Base-by-base conservation (phyloP, 2,797 vertebrate species). In the Bryconaethiops microstoma region DNA sequence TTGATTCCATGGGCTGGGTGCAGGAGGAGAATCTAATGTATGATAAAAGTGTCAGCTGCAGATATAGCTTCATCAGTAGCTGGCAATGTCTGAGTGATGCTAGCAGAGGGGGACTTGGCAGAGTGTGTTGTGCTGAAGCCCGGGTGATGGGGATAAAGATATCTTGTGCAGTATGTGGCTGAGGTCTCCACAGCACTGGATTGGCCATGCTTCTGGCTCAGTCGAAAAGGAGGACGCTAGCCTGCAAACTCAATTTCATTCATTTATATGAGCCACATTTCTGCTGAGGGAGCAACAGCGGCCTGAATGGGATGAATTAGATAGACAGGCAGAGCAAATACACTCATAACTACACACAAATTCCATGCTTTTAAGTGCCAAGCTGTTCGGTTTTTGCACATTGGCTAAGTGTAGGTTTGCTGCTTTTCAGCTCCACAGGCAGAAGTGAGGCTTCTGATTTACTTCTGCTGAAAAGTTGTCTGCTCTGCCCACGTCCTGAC, bases 31-130 rank as follows among this genome's bases (percentile, higher is more conserved):
- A 64, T 64, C 62, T 35, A 64, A 17, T 19, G 45, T 23, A 29
- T 72, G 35, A 72, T 55, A 35, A 72, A 69, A 69, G 42, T 69
- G 67, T 69, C 67, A 69, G 40, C 40, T 23, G n/a, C 40, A 45
- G 67, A 69, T 69, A 48, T 14, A 48, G 67, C 70, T 72, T 55
- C 16, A 72, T 69, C n/a, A 45, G 67, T 45, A 69, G 19, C 67
- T 21, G n/a, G 40, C n/a, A 48, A 39, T 21, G 19, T 21, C 17
- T 69, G 67, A 48, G 40, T 69, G 67, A 45, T 0, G 19, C 67
- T 68, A 68, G 65, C 65, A 68, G 19, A 45, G 40, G 39, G 40
- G 21, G 40, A 17, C 40, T 48, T 69, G 67, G 67, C 67, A 69
- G 12, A 40, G n/a, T 21, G 19, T 48, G 67, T 48, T 48, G 40